Evolutionary conservation across 2,797 vertebrate genomes (phyloP), one percentile per base, ranked within the genome.

Genomic region (Acrossocheilus fasciatus): DNA sequence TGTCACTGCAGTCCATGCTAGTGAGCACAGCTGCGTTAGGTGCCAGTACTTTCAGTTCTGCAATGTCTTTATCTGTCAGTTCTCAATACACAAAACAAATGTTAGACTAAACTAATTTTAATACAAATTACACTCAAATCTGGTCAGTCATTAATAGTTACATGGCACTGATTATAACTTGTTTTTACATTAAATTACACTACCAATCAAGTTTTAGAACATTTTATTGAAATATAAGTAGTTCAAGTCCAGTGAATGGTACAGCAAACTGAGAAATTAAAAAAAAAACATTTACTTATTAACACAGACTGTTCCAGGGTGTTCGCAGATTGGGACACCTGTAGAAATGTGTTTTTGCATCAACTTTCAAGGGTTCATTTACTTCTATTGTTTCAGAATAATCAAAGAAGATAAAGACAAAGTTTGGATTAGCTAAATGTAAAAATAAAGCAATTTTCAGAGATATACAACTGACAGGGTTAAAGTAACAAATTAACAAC

Each of bases 21-120:
- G 36, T 84, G 39, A 75, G 52, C 8, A 76, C 54, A 59, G 41
- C 57, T 59, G 70, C 54, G 11, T 74, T 23, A 8, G 34, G 82
- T 9, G 18, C 82, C n/a, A 84, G 10, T 20, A 11, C 50, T 10
- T 41, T 72, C 11, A 84, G 52, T 17, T 75, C 39, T 39, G 18
- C n/a, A 1, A 83, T 83, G 81, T 30, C 68, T 12, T 83, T 69
- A 83, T 74, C 69, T 59, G 50, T 83, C 36, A 83, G 39, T 45
- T 47, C 41, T n/a, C 39, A 20, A 47, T 36, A 34, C 47, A 47
- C 30, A 81, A 43, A n/a, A 43, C 23, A 36, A 81, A 57, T 62
- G 36, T 62, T 30, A 81, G n/a, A 47, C 23, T 39, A 41, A 69
- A 39, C 64, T 26, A 18, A 34, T 52, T 79, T 72, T n/a, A 45